Conservation (phyloP, 1,140 invertebrate genomes). For the Drosophila ogumai region DNA sequence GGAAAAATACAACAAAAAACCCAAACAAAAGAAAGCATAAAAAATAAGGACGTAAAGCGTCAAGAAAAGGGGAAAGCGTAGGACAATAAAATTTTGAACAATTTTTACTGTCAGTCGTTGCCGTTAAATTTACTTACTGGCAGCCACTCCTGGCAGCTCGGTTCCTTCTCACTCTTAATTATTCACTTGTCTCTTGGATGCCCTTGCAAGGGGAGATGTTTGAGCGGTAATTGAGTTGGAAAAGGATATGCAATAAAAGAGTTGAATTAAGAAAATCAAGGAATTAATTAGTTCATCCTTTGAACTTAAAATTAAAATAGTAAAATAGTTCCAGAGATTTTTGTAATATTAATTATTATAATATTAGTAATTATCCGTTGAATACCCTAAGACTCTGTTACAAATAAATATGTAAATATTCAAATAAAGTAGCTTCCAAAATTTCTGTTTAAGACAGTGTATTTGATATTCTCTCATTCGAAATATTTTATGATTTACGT, state of each 20-base stretch:
- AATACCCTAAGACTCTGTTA: not conserved
- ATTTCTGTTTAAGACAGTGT: not conserved
- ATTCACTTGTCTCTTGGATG: conserved; percentile 20
- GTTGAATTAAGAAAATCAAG: not conserved
- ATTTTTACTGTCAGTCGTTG: conserved; percentile 52
- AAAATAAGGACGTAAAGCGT: conserved; percentile 12
- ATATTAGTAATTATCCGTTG: not conserved
- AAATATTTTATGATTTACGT: not conserved
- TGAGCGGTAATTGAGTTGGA: not conserved
- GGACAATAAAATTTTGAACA: conserved; percentile 52
- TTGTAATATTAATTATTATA: no score
- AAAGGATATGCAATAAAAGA: not conserved
- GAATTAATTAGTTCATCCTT: not conserved
- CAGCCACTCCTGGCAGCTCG: conserved; percentile 19
- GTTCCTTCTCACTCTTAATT: conserved; percentile 39
- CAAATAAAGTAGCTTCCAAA: no score
- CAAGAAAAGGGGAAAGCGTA: conserved; percentile 21
- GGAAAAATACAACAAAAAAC: not conserved
- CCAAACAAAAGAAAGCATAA: conserved; percentile 7
- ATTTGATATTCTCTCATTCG: not conserved
- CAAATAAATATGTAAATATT: no score
- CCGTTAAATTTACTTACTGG: conserved; percentile 48
- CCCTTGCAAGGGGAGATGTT: not conserved
- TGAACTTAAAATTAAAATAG: no score
- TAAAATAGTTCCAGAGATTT: no score